Evolutionary conservation across 2,113 vertebrate species (phyloP).

Genomic region (Stigmatopora nigra): DNA sequence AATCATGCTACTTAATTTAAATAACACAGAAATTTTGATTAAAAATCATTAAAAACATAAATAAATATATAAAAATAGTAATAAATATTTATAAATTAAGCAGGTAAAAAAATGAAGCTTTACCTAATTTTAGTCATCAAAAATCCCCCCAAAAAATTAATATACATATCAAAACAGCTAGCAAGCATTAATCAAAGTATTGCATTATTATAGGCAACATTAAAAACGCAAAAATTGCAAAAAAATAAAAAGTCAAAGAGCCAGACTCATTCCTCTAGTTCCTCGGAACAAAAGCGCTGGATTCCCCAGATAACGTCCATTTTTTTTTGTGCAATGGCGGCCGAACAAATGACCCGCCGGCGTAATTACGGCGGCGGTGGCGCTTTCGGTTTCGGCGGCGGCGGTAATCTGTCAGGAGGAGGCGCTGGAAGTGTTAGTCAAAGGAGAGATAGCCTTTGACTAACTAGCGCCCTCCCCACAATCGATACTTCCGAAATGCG

Average conservation of each 20-base stretch:
- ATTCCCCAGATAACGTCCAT: conserved; percentile 91
- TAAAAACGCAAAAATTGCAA: not conserved
- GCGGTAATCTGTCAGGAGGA: conserved; percentile 92
- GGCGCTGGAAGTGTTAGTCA: conserved; percentile 84
- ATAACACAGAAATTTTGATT: no score
- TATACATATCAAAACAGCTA: no score
- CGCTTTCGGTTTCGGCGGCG: no score
- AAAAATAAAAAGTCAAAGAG: not conserved
- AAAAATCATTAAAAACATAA: no score
- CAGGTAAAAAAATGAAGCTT: no score
- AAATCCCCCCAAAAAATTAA: no score
- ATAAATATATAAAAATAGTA: no score
- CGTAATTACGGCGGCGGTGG: conserved; percentile 96
- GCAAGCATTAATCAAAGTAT: no score
- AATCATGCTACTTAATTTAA: no score
- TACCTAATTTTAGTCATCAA: no score
- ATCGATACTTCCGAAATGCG: conserved; percentile 96
- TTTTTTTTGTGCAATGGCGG: conserved; percentile 69
- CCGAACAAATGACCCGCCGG: conserved; percentile 98
- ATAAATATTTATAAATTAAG: no score
- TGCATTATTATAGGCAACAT: no score
- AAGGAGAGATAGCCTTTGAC: conserved; percentile 99
- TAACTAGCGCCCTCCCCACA: conserved; percentile 89
- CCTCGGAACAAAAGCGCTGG: conserved; percentile 88
- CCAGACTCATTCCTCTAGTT: conserved; percentile 52